phyloP scores from a whole-genome alignment of 2,113 vertebrate species.

The Fukomys damarensis region DNA sequence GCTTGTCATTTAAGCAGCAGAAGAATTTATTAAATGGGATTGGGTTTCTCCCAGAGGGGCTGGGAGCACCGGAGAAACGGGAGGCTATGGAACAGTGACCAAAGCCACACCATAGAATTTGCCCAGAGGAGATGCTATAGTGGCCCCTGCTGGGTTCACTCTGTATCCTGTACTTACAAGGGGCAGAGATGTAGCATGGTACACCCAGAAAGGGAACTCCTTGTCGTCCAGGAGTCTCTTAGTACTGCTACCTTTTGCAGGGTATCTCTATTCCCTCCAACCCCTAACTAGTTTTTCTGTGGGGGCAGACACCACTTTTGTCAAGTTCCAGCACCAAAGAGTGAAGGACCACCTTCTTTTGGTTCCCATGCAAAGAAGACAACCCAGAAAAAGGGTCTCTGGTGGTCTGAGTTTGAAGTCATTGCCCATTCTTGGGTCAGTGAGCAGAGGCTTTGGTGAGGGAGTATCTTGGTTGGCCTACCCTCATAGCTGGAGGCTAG shows the following conservation, averaged over 20 bases:
- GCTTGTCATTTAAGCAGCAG: background rate
- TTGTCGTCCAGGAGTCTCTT: background rate
- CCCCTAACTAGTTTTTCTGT: background rate
- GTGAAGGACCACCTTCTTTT: background rate
- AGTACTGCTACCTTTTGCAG: background rate
- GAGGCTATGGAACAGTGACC: background rate
- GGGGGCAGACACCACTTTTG: background rate
- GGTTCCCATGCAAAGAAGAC: background rate
- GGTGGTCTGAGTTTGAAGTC: background rate
- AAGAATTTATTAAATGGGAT: background rate
- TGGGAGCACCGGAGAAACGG: background rate
- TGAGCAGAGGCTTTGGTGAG: background rate
- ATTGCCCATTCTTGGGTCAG: background rate
- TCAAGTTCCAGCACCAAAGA: background rate
- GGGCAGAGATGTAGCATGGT: background rate
- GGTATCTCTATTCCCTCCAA: background rate
- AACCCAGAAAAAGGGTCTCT: background rate
- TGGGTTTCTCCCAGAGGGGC: background rate
- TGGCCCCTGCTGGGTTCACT: background rate
- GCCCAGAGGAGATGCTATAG: fast-evolving
- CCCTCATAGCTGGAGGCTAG: background rate
- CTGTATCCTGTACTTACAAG: background rate
- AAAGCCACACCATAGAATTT: background rate
- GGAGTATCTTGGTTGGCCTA: background rate
- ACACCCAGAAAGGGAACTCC: background rate